These are phyloP conservation scores for Calidris pugnax DNA, from an alignment of 2,113 vertebrate species.

Conservation along the genomic window DNA sequence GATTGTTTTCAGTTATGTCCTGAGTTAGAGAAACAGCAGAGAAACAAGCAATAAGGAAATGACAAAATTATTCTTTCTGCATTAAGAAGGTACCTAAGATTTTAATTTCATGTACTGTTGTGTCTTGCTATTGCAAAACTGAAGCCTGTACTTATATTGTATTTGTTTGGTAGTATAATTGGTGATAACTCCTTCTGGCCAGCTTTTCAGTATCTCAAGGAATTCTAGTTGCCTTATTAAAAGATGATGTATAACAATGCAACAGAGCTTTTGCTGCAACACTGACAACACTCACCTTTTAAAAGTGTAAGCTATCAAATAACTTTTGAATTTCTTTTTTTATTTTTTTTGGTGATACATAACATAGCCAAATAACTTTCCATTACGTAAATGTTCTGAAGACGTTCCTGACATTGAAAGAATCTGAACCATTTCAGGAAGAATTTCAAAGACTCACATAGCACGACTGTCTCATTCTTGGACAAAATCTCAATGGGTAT, in stretches of 20 bases:
- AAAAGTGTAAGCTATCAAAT: background rate
- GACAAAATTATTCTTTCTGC: background rate
- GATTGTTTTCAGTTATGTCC: background rate
- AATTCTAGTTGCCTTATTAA: background rate
- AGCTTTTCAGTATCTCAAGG: background rate
- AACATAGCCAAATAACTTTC: fast-evolving
- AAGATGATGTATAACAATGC: background rate
- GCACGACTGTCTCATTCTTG: background rate
- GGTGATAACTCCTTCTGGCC: background rate
- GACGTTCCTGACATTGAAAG: background rate
- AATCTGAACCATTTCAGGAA: background rate
- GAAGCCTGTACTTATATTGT: background rate
- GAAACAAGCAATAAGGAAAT: background rate
- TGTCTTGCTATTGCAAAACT: background rate
- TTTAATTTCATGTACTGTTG: background rate
- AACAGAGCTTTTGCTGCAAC: background rate
- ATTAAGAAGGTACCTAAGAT: background rate
- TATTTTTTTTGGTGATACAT: background rate
- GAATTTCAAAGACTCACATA: fast-evolving
- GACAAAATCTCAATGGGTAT: background rate
- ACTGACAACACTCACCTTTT: background rate
- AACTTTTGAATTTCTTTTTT: background rate
- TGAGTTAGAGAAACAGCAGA: background rate
- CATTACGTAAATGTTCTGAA: background rate
- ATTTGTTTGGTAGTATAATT: background rate